phyloP scores from a whole-genome alignment of 2,888 invertebrate genomes.

The Xestia xanthographa region DNA sequence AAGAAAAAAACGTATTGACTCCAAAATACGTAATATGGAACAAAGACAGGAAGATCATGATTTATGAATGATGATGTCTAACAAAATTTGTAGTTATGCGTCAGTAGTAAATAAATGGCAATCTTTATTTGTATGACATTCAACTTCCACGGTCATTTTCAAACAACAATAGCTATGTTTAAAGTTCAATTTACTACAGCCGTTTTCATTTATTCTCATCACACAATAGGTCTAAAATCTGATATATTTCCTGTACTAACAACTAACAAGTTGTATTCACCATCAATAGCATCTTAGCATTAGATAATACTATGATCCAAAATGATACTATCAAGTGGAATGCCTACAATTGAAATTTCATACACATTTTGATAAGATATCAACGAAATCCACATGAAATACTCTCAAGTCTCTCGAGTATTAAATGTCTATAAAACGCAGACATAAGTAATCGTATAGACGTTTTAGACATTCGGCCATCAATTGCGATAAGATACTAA shows the following conservation, averaged over 20 bases:
- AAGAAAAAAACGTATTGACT: neutral
- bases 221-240: neutral
- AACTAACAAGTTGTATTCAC: neutral
- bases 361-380: slow-evolving; percentile 65
- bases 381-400: slow-evolving; percentile 58
- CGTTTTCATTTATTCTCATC: neutral
- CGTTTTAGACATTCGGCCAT: slow-evolving; percentile 66
- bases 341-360: slow-evolving; percentile 57
- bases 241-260: neutral
- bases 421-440: slow-evolving; percentile 70
- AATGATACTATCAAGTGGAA: slow-evolving; percentile 32
- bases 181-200: neutral
- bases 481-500: slow-evolving; percentile 71
- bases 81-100: neutral
- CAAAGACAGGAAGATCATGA: neutral
- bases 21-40: neutral
- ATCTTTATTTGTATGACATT: neutral
- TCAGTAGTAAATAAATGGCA: neutral
- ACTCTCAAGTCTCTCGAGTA: slow-evolving; percentile 59
- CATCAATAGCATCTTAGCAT: slow-evolving; percentile 17
- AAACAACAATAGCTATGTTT: neutral
- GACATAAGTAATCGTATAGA: slow-evolving; percentile 63
- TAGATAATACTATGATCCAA: slow-evolving; percentile 24
- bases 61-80: neutral
- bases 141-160: neutral